phyloP scores from a whole-genome alignment of 2,797 vertebrate genomes.

The Rhynchonycteris naso region DNA sequence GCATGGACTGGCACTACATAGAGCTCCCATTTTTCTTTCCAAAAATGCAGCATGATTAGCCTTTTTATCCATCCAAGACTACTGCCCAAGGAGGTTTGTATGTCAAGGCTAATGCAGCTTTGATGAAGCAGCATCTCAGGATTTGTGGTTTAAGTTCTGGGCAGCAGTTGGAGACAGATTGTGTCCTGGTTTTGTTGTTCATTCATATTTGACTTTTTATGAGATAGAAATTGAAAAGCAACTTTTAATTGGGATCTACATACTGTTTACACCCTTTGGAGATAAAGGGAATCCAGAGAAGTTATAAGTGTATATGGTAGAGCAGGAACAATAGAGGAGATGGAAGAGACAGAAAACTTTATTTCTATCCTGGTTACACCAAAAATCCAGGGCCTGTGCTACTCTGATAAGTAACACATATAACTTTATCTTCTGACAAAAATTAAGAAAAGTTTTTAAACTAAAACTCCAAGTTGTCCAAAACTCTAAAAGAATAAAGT shows the following conservation, averaged over 20 bases:
- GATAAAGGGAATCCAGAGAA: slow-evolving; percentile 6
- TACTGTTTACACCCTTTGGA: background rate
- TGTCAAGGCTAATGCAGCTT: slow-evolving; percentile 34
- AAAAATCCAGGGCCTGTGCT: background rate
- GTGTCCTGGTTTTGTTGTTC: slow-evolving; percentile 12
- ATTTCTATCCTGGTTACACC: background rate
- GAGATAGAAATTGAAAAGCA: background rate
- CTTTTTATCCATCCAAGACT: slow-evolving; percentile 52
- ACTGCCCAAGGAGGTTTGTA: background rate
- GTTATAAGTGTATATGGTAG: background rate
- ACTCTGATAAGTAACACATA: background rate
- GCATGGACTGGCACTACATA: slow-evolving; percentile 29
- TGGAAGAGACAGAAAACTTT: background rate
- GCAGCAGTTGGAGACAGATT: background rate
- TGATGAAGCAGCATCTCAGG: slow-evolving; percentile 48
- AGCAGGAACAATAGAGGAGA: background rate
- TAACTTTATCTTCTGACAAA: background rate
- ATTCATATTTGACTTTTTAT: background rate
- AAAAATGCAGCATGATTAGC: slow-evolving; percentile 54
- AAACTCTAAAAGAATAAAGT: background rate
- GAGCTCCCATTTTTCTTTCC: slow-evolving; percentile 71
- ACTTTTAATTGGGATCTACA: background rate
- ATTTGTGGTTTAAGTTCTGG: slow-evolving; percentile 41
- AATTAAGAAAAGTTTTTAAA: background rate
- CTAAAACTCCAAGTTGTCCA: slow-evolving; percentile 49